Conservation (phyloP, 2,797 vertebrate genomes). For the Rhynchotus rufescens region DNA sequence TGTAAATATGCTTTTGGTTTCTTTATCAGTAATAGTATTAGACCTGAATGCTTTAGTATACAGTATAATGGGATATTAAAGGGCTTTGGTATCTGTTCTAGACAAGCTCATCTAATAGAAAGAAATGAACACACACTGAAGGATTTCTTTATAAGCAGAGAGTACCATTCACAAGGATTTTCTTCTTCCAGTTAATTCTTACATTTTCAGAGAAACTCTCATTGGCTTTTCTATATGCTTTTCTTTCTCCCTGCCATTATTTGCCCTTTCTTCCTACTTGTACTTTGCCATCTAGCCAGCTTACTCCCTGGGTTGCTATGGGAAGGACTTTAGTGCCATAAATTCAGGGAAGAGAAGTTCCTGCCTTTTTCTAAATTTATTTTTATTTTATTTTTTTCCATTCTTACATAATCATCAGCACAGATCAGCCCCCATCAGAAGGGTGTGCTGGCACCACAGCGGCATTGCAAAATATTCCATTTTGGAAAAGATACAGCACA, state of each 20-base stretch:
- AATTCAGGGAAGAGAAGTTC: constrained; percentile 42
- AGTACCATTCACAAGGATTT: constrained; percentile 18
- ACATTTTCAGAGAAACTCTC: constrained; percentile 13
- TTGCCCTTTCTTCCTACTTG: constrained; percentile 46
- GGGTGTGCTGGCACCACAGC: not conserved
- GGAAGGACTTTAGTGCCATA: constrained; percentile 58
- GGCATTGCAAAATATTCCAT: constrained; percentile 12
- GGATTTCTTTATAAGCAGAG: constrained; percentile 17
- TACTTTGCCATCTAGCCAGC: constrained; percentile 50
- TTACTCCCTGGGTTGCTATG: constrained; percentile 63
- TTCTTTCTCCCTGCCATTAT: not conserved
- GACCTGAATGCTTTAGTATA: constrained; percentile 68
- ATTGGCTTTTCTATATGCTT: not conserved
- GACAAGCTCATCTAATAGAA: constrained; percentile 48
- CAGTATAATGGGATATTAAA: constrained; percentile 61
- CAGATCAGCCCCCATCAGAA: constrained; percentile 42
- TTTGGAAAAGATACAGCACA: constrained; percentile 52
- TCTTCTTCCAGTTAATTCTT: not conserved
- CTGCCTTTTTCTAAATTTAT: not conserved
- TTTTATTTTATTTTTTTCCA: not conserved
- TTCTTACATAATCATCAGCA: constrained; percentile 48
- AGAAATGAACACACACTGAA: constrained; percentile 28
- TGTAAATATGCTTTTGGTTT: constrained; percentile 80
- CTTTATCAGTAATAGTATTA: constrained; percentile 77
- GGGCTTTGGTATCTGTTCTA: constrained; percentile 44